These are phyloP conservation scores for Beris morrisii DNA, from an alignment of 2,888 invertebrate genomes.

Conservation along the genomic window DNA sequence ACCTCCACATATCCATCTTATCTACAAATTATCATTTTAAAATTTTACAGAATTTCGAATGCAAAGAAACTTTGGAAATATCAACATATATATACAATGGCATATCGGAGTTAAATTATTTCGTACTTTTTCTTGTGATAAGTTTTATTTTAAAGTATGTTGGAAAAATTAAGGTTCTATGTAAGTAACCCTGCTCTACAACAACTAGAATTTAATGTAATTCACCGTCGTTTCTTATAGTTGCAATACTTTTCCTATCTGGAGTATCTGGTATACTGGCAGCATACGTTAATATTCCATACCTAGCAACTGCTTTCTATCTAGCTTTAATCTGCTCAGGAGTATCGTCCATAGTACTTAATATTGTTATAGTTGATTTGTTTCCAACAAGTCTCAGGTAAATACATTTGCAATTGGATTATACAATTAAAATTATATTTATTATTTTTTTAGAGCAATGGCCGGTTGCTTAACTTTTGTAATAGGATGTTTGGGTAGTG, in stretches of 20 bases:
- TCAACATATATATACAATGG: slow-evolving; percentile 47
- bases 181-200: slow-evolving; percentile 40
- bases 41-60: slow-evolving; percentile 40
- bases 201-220: too few relatives aligned
- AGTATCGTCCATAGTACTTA: slow-evolving; percentile 48
- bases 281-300: slow-evolving; percentile 43
- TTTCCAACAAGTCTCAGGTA: slow-evolving; percentile 52
- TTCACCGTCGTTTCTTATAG: slow-evolving; percentile 35
- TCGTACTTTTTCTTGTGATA: slow-evolving; percentile 48
- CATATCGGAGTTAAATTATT: slow-evolving; percentile 46
- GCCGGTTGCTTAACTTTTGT: slow-evolving; percentile 59
- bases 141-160: slow-evolving; percentile 47
- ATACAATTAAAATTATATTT: too few relatives aligned
- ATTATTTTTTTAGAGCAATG: slow-evolving; percentile 54
- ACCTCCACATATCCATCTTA: too few relatives aligned
- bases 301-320: slow-evolving; percentile 46
- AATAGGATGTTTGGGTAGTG: slow-evolving; percentile 59
- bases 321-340: slow-evolving; percentile 46
- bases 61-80: slow-evolving; percentile 47
- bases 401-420: not conserved
- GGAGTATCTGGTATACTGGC: slow-evolving; percentile 45
- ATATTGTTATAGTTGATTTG: slow-evolving; percentile 50
- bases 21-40: too few relatives aligned
- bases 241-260: slow-evolving; percentile 43
- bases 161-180: slow-evolving; percentile 46